A percentile compares a stretch with the other conserved stretches of the same genome.
These are phyloP conservation scores for Battus philenor DNA, from an alignment of 1,140 invertebrate genomes.

Conservation along the genomic window DNA sequence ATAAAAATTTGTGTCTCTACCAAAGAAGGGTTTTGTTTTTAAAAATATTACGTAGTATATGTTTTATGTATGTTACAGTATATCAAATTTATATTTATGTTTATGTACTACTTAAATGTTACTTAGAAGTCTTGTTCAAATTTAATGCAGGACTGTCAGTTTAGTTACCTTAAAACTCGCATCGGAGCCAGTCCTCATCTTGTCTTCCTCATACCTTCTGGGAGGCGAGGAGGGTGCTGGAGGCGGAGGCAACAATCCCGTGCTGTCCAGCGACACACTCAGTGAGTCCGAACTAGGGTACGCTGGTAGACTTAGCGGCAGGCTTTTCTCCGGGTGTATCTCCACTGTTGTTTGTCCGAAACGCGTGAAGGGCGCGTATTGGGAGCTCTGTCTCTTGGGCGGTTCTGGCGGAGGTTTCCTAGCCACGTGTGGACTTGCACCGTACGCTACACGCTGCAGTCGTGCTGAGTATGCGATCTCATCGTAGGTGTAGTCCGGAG, in stretches of 20 bases:
- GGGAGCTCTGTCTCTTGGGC: constrained; percentile 84
- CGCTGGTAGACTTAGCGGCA: constrained; percentile 77
- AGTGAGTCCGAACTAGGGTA: constrained; percentile 79
- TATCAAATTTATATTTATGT: too few species aligned
- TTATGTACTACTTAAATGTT: too few species aligned
- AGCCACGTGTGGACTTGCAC: constrained; percentile 79
- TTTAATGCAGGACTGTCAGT: too few species aligned
- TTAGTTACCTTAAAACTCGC: constrained; percentile 89
- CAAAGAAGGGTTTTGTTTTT: too few species aligned
- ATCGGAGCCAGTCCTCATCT: constrained; percentile 86
- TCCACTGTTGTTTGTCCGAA: constrained; percentile 80
- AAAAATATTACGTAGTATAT: too few species aligned
- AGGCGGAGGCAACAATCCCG: constrained; percentile 75
- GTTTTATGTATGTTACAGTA: too few species aligned
- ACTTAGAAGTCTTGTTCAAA: too few species aligned
- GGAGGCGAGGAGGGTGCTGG: constrained; percentile 78
- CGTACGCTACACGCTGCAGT: constrained; percentile 65
- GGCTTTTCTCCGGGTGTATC: constrained; percentile 78
- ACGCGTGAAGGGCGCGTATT: constrained; percentile 72
- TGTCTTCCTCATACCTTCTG: constrained; percentile 79
- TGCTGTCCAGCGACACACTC: constrained; percentile 76
- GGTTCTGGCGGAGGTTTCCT: constrained; percentile 90
- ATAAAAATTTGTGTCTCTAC: too few species aligned
- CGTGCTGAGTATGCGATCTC: constrained; percentile 71
- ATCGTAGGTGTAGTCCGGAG: constrained; percentile 73